phyloP scores from a whole-genome alignment of 2,797 vertebrate species.

The Galagoides demidoff region DNA sequence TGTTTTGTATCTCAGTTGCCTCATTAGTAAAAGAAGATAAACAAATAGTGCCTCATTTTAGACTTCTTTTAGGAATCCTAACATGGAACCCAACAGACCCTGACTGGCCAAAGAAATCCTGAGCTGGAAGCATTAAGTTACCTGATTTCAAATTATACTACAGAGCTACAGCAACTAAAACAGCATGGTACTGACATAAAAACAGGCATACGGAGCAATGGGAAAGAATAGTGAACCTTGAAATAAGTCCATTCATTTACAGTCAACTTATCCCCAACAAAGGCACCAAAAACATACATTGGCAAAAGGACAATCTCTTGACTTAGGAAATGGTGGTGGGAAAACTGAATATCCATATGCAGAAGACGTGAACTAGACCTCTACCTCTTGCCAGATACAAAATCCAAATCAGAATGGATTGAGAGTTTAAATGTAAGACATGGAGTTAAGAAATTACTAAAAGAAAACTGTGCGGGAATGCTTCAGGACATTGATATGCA shows the following conservation, averaged over 20 bases:
- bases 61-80: background rate
- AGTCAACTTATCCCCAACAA: too few relatives aligned
- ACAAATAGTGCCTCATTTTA: background rate
- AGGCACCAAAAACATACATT: too few relatives aligned
- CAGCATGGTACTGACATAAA: background rate
- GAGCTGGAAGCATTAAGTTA: background rate
- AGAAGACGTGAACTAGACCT: too few relatives aligned
- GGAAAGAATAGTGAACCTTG: background rate
- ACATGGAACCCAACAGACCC: background rate
- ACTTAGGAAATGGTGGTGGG: too few relatives aligned
- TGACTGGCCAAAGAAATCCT: background rate
- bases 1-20: background rate
- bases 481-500: too few relatives aligned
- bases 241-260: background rate
- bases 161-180: background rate
- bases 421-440: too few relatives aligned
- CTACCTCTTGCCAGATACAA: too few relatives aligned
- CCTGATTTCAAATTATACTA: background rate
- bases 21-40: background rate
- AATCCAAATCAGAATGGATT: too few relatives aligned
- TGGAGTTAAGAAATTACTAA: too few relatives aligned
- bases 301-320: too few relatives aligned
- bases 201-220: background rate
- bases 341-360: too few relatives aligned
- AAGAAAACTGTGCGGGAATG: too few relatives aligned